Conservation (phyloP, 35 echinoderm and acorn worm species). For the Amphiura filiformis region DNA sequence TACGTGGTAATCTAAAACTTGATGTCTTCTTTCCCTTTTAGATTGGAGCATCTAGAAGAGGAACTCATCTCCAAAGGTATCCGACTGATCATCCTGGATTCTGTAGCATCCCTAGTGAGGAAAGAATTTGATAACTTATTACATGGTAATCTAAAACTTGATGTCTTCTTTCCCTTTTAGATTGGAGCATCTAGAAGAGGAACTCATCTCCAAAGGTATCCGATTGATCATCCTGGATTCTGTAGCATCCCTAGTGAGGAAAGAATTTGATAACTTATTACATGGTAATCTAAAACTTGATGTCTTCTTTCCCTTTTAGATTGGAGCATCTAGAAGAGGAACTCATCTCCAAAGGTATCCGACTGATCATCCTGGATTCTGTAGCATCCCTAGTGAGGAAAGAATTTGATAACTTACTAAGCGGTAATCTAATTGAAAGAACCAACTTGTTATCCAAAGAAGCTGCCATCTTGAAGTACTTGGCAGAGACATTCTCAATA, state of each 20-base stretch:
- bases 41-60: slow-evolving; percentile 79
- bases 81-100: slow-evolving; percentile 87
- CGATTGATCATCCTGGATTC: slow-evolving; percentile 90
- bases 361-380: slow-evolving; percentile 86
- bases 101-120: slow-evolving; percentile 81
- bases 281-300: slow-evolving; percentile 65
- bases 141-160: slow-evolving; percentile 51
- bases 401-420: slow-evolving; percentile 79
- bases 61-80: slow-evolving; percentile 80
- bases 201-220: slow-evolving; percentile 77
- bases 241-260: slow-evolving; percentile 82
- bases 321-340: slow-evolving; percentile 81
- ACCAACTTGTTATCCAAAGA: slow-evolving; percentile 83
- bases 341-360: slow-evolving; percentile 77
- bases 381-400: slow-evolving; percentile 89
- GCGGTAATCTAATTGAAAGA: slow-evolving; percentile 75
- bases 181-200: slow-evolving; percentile 79
- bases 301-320: slow-evolving; percentile 29
- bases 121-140: slow-evolving; percentile 91
- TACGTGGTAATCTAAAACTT: slow-evolving; percentile 69
- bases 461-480: slow-evolving; percentile 90
- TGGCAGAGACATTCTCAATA: slow-evolving; percentile 82
- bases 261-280: slow-evolving; percentile 86
- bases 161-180: slow-evolving; percentile 29
- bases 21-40: slow-evolving; percentile 12